Percentiles rank a stretch among this genome's conserved stretches.
Evolutionary conservation across 1,140 invertebrate species (phyloP).

Genomic region (Telenomus remus): DNA sequence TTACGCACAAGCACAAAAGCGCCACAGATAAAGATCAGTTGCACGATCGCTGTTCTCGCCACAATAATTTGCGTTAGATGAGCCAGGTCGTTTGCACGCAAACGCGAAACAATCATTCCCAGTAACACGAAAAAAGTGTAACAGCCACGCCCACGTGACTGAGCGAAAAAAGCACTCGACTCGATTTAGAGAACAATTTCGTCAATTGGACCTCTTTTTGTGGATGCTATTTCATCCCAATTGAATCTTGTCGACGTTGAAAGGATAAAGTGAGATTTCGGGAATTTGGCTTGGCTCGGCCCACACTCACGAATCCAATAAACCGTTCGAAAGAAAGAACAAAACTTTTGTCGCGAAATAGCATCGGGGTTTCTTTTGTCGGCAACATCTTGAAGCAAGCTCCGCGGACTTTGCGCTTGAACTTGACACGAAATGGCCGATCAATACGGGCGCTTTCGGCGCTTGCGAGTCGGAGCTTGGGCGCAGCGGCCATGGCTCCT

Average conservation of each 20-base stretch:
- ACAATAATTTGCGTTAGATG: too few relatives aligned
- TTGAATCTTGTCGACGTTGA: neutral
- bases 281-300: slow-evolving; percentile 1
- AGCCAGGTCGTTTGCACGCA: neutral
- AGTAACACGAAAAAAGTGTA: too few relatives aligned
- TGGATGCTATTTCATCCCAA: too few relatives aligned
- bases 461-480: slow-evolving; percentile 63
- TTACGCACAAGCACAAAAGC: slow-evolving; percentile 21
- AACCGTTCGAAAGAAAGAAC: too few relatives aligned
- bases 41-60: slow-evolving; percentile 9
- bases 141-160: too few relatives aligned
- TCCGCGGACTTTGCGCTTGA: slow-evolving; percentile 65
- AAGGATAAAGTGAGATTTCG: too few relatives aligned
- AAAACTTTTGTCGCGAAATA: neutral
- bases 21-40: slow-evolving; percentile 19
- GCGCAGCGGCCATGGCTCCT: slow-evolving; percentile 42
- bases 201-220: too few relatives aligned
- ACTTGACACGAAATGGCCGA: slow-evolving; percentile 73
- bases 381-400: slow-evolving; percentile 16
- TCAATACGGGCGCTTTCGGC: slow-evolving; percentile 71
- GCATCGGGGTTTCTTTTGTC: slow-evolving; percentile 4
- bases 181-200: too few relatives aligned
- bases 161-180: too few relatives aligned
- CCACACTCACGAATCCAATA: too few relatives aligned
- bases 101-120: too few relatives aligned